These are phyloP conservation scores for Hesperophylax magnus DNA, from an alignment of 1,140 invertebrate genomes.

Conservation along the genomic window DNA sequence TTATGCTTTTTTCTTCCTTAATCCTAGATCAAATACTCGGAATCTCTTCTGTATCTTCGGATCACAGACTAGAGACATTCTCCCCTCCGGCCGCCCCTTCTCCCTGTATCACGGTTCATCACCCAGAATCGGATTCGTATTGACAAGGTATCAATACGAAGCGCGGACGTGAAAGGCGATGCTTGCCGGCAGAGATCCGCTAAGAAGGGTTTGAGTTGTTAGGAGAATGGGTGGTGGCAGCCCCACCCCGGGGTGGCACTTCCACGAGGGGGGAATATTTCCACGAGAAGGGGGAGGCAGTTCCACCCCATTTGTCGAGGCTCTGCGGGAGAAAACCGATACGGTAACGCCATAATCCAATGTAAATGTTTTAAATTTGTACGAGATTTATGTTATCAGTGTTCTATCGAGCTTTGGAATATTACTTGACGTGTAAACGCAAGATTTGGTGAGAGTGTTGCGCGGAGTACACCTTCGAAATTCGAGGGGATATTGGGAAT, in stretches of 20 bases:
- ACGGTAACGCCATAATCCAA: constrained; percentile 4
- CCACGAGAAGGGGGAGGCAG: no score
- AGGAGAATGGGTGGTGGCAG: neutral
- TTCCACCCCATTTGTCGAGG: constrained; percentile 26
- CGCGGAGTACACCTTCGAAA: neutral
- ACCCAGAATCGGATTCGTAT: constrained; percentile 40
- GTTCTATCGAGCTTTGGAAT: constrained; percentile 9
- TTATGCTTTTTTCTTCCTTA: no score
- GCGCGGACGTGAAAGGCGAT: constrained; percentile 27
- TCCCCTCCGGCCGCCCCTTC: constrained; percentile 9
- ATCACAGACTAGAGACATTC: neutral
- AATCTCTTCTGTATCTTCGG: neutral
- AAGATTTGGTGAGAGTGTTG: neutral
- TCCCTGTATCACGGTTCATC: constrained; percentile 32
- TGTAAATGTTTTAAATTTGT: constrained; percentile 36
- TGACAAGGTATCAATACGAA: constrained; percentile 54
- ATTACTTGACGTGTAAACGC: neutral
- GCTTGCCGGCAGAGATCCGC: neutral
- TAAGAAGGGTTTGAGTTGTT: constrained; percentile 2
- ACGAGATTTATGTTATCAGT: constrained; percentile 24
- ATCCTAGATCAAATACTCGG: no score
- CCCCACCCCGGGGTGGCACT: neutral
- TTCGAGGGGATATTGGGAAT: no score
- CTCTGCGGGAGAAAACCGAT: constrained; percentile 10
- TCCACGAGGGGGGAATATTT: no score